A percentile compares a stretch with the other conserved stretches of the same genome.
These are phyloP conservation scores for Heteropelma amictum DNA, from an alignment of 2,888 invertebrate genomes.

Conservation along the genomic window DNA sequence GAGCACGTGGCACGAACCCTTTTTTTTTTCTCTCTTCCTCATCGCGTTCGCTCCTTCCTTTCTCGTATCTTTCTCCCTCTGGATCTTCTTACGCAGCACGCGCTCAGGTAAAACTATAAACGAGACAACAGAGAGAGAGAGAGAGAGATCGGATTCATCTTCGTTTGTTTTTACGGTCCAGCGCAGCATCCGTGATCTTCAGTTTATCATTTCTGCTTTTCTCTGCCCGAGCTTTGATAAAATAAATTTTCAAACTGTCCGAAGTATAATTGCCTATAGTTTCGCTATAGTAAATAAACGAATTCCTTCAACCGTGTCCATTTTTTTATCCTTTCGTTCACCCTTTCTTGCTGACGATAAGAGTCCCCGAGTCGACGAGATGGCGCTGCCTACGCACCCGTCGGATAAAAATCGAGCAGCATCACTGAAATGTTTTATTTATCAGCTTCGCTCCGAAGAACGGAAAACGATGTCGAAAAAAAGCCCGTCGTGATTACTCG, in stretches of 20 bases:
- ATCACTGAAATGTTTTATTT: constrained; percentile 62
- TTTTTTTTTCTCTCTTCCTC: constrained; percentile 29
- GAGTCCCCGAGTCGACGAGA: constrained; percentile 60
- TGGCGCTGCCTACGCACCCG: constrained; percentile 70
- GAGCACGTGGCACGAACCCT: constrained; percentile 73
- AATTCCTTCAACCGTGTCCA: neutral
- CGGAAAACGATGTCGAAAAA: no score
- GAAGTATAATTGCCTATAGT: neutral
- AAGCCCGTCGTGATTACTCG: no score
- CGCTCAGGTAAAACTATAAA: constrained; percentile 71
- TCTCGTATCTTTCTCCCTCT: constrained; percentile 49
- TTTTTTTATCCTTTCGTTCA: neutral
- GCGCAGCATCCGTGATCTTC: neutral
- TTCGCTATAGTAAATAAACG: neutral
- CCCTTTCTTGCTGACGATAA: neutral
- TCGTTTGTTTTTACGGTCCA: neutral
- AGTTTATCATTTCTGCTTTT: no score
- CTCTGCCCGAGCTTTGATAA: no score
- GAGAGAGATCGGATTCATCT: neutral
- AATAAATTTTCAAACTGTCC: no score
- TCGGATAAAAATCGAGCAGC: constrained; percentile 68
- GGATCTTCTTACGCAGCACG: constrained; percentile 68
- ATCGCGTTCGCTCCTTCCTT: constrained; percentile 11
- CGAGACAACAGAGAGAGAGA: neutral
- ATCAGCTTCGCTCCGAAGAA: constrained; percentile 4